Evolutionary conservation across 2,888 invertebrate species (phyloP).

Genomic region (Malthinus seriepunctatus): DNA sequence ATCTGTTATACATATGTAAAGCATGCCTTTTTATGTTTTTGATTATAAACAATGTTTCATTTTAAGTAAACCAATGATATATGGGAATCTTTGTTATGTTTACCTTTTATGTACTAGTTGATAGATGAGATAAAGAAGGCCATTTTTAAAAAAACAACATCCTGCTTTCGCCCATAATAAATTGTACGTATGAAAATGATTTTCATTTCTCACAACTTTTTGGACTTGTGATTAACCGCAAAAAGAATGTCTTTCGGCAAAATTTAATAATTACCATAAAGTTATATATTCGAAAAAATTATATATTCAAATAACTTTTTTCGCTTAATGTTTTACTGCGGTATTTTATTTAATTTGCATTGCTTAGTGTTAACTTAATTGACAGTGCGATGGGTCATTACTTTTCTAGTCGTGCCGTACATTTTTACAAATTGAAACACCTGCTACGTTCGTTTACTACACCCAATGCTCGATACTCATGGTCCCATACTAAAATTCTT

Average conservation of each 20-base stretch:
- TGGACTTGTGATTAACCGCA: background rate
- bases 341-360: too few relatives aligned
- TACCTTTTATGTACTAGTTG: constrained; percentile 2
- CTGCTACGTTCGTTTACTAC: too few relatives aligned
- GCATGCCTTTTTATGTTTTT: constrained; percentile 10
- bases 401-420: too few relatives aligned
- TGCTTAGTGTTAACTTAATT: too few relatives aligned
- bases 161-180: background rate
- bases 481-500: too few relatives aligned
- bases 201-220: background rate
- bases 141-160: background rate
- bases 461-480: too few relatives aligned
- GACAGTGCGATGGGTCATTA: too few relatives aligned
- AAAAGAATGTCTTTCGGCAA: background rate
- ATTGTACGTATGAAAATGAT: background rate
- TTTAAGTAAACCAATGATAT: background rate
- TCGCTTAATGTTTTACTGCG: too few relatives aligned
- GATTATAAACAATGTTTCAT: constrained; percentile 1
- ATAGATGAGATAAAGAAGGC: background rate
- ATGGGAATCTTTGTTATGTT: background rate
- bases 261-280: background rate
- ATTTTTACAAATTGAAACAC: too few relatives aligned
- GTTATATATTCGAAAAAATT: too few relatives aligned
- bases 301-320: too few relatives aligned
- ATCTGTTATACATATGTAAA: constrained; percentile 30